Base-by-base conservation (phyloP, 2,113 vertebrate species). In the Psilopogon haemacephalus region DNA sequence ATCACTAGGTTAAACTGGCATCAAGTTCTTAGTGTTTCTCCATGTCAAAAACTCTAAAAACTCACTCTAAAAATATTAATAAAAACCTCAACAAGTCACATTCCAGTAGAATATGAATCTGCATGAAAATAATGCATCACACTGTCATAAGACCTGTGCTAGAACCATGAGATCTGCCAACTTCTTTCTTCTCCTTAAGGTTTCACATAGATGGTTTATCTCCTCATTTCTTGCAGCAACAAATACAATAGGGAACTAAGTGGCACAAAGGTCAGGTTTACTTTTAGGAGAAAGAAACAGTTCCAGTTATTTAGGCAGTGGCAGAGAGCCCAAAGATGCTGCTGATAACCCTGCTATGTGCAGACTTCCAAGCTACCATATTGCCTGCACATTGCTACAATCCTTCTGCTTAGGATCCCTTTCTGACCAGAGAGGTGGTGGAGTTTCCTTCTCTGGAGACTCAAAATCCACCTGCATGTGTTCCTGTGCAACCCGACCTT, bases 261-360 rank as follows among this genome's bases (percentile, higher is more conserved):
- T 44, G 83, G 78, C 81, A 91, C 78, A 94, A 92, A 92, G 85
- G 68, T 81, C 91, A 91, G 60, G 87, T 77, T 95, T 83, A 56
- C 68, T 77, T 92, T 86, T 24, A 77, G 75, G 59, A 70, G 59
- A 87, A 95, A 76, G 56, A 14, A 92, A 79, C 38, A 13, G 46
- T 83, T 76, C 6, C 67, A 48, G 4, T 82, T 90, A 92, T 94
- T 92, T 62, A 90, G 44, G 32, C 15, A 0, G 5, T 92, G 92
- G 84, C 76, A 67, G 54, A 73, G 33, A 87, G 67, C 84, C 70
- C 80, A 68, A 86, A 81, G 72, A 64, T 8, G 8, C 33, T 71
- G 76, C 54, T 62, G 35, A 54, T 75, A 75, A 62, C 69, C 58
- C 44, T 64, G 42, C 40, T 65, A 37, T 62, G 86, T 40, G 14